A percentile compares a stretch with the other conserved stretches of the same genome.
phyloP scores from a whole-genome alignment of 2,888 invertebrate genomes.

The Sesia apiformis region DNA sequence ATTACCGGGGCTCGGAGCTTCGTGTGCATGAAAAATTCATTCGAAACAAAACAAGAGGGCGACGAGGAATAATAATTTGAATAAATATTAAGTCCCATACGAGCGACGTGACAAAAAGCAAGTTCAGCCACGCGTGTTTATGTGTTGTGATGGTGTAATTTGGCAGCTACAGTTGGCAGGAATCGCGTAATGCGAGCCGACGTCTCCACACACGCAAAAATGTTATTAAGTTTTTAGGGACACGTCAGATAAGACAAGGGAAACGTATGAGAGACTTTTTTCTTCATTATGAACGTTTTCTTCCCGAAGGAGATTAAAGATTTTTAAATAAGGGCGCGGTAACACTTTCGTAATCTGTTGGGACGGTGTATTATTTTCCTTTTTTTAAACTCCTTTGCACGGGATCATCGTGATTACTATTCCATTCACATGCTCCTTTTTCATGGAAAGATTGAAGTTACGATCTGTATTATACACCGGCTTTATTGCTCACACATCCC shows the following conservation, averaged over 20 bases:
- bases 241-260: constrained; percentile 29
- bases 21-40: constrained; percentile 73
- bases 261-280: constrained; percentile 24
- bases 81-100: constrained; percentile 64
- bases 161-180: constrained; percentile 21
- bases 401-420: constrained; percentile 39
- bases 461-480: constrained; percentile 21
- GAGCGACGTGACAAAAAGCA: constrained; percentile 61
- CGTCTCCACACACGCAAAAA: constrained; percentile 50
- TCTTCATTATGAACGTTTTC: not conserved
- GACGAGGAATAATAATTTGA: constrained; percentile 68
- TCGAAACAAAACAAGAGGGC: constrained; percentile 63
- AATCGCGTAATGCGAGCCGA: constrained; percentile 44
- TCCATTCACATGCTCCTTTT: constrained; percentile 55
- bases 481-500: constrained; percentile 57
- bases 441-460: constrained; percentile 56
- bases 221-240: constrained; percentile 60
- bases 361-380: not conserved
- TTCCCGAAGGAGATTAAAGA: constrained; percentile 13
- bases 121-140: constrained; percentile 58
- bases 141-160: constrained; percentile 36
- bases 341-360: no score
- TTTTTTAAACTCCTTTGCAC: not conserved
- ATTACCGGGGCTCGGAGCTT: constrained; percentile 59
- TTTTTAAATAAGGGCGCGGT: not conserved